phyloP scores from a whole-genome alignment of 1,140 invertebrate species.

The Drosophila bocqueti region DNA sequence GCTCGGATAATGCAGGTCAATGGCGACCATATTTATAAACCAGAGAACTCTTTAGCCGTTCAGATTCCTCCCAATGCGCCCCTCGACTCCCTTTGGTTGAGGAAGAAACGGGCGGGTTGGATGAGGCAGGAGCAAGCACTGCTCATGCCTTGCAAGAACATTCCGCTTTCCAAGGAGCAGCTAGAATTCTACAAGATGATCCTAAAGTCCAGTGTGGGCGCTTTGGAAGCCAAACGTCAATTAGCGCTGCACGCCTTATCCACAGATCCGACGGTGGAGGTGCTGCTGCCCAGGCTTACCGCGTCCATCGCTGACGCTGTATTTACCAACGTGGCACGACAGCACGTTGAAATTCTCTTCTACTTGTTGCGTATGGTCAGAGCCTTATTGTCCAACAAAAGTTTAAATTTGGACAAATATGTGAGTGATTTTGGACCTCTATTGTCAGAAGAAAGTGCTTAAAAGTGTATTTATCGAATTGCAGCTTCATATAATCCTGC shows the following conservation, averaged over 20 bases:
- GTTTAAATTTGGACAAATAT: slow-evolving; percentile 29
- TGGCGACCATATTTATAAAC: no score
- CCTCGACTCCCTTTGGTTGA: slow-evolving; percentile 8
- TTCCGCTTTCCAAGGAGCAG: slow-evolving; percentile 41
- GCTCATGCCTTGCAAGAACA: slow-evolving; percentile 21
- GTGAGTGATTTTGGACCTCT: slow-evolving; percentile 29
- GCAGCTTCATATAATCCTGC: slow-evolving; percentile 52
- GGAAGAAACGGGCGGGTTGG: slow-evolving; percentile 22
- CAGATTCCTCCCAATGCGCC: neutral
- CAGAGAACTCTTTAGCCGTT: neutral
- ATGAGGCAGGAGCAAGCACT: slow-evolving; percentile 23
- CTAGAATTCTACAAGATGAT: slow-evolving; percentile 28
- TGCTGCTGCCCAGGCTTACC: slow-evolving; percentile 22
- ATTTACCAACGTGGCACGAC: slow-evolving; percentile 15
- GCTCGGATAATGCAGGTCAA: neutral
- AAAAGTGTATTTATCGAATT: slow-evolving; percentile 1
- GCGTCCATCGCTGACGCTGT: slow-evolving; percentile 36
- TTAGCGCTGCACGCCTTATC: slow-evolving; percentile 14
- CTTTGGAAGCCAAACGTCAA: slow-evolving; percentile 3
- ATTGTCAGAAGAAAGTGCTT: no score
- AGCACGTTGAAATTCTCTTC: slow-evolving; percentile 25
- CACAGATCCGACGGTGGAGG: slow-evolving; percentile 36
- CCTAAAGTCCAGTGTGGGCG: slow-evolving; percentile 23
- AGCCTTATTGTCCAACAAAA: slow-evolving; percentile 28
- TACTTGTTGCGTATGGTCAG: slow-evolving; percentile 54